Conservation (phyloP, 1,140 invertebrate genomes). For the Lamellibrachia luymesi region DNA sequence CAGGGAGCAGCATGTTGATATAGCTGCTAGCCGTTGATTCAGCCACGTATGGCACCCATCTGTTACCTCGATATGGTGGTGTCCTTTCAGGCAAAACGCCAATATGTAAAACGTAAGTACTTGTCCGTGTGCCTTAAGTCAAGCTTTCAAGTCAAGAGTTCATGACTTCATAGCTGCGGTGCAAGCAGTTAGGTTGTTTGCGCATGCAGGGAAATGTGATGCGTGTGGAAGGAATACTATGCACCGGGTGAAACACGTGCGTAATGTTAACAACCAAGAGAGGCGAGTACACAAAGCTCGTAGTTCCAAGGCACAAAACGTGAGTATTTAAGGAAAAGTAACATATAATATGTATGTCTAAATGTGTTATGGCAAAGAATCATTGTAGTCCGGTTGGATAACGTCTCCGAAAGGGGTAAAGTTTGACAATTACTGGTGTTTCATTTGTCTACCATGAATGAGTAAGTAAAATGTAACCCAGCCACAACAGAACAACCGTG, state of each 20-base stretch:
- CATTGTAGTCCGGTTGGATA: too few relatives aligned
- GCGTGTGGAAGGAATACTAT: neutral
- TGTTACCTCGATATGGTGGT: neutral
- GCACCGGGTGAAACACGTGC: neutral
- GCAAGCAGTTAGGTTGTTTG: neutral
- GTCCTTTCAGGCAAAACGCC: neutral
- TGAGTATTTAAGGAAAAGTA: neutral
- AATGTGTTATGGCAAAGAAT: too few relatives aligned
- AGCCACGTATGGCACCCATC: neutral
- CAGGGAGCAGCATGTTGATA: neutral
- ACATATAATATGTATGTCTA: too few relatives aligned
- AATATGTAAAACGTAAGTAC: neutral
- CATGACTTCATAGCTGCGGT: neutral
- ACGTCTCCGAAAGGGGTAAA: too few relatives aligned
- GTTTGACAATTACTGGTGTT: neutral
- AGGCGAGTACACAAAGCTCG: neutral
- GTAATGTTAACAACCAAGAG: neutral
- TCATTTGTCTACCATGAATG: neutral
- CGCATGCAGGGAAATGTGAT: neutral
- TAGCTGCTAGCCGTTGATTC: neutral
- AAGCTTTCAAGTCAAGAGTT: neutral
- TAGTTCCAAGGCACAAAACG: neutral
- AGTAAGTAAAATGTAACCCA: neutral
- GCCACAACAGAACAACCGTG: neutral
- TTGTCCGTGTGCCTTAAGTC: neutral